Evolutionary conservation across 2,113 vertebrate genomes (phyloP).

Genomic region (Albula goreensis): DNA sequence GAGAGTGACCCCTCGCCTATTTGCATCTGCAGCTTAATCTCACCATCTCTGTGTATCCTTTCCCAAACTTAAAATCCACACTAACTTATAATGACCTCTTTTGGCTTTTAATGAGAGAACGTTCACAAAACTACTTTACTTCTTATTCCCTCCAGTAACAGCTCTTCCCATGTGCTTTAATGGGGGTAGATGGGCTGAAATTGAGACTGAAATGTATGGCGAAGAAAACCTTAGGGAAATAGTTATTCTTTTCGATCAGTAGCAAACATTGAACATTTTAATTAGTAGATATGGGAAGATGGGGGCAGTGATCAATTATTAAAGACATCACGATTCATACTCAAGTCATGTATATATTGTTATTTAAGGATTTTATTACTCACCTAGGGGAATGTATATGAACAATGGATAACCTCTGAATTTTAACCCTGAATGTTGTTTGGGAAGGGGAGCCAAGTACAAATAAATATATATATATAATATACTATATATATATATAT

Average conservation of each 20-base stretch:
- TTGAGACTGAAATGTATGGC: not conserved
- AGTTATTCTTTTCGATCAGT: not conserved
- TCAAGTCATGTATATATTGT: conserved; percentile 5
- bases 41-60: no score
- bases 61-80: no score
- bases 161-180: no score
- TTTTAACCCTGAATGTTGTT: conserved; percentile 18
- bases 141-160: no score
- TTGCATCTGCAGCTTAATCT: no score
- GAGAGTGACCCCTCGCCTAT: no score
- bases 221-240: not conserved
- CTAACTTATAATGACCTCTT: no score
- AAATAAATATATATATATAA: no score
- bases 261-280: not conserved
- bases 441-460: not conserved
- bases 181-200: no score
- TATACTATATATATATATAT: not conserved
- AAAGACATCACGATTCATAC: conserved; percentile 40
- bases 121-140: no score
- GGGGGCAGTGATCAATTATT: conserved; percentile 51
- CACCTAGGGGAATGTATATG: conserved; percentile 27
- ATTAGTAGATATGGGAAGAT: conserved; percentile 30
- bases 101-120: no score
- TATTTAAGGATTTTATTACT: not conserved
- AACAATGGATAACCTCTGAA: conserved; percentile 29